These are phyloP conservation scores for Pristiophorus japonicus DNA, from an alignment of 2,113 vertebrate genomes.

Conservation along the genomic window DNA sequence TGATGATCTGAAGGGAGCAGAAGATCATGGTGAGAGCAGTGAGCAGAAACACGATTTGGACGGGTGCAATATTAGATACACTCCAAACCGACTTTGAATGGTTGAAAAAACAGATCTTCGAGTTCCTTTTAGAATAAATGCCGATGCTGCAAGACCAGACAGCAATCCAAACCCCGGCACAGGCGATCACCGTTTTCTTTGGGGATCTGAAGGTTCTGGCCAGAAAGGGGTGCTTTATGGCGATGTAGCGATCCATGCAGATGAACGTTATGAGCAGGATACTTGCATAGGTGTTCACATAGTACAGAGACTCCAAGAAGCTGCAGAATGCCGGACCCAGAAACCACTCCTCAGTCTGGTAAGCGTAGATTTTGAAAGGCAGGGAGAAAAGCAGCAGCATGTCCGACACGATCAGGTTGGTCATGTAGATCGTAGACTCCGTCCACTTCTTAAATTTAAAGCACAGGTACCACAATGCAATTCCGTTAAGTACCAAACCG, in stretches of 20 bases:
- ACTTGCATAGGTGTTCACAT: slow-evolving; percentile 63
- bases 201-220: slow-evolving; percentile 55
- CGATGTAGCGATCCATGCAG: slow-evolving; percentile 61
- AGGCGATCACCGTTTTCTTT: slow-evolving; percentile 47
- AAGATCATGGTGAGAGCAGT: slow-evolving; percentile 53
- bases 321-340: slow-evolving; percentile 11
- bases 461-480: slow-evolving; percentile 60
- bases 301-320: slow-evolving; percentile 46
- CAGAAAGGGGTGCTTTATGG: slow-evolving; percentile 59
- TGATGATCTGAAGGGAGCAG: slow-evolving; percentile 56
- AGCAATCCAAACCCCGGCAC: slow-evolving; percentile 52
- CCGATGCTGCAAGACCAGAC: slow-evolving; percentile 40
- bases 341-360: rapidly evolving
- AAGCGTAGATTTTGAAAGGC: slow-evolving; percentile 52
- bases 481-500: slow-evolving; percentile 52
- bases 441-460: slow-evolving; percentile 55
- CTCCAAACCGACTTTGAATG: slow-evolving; percentile 46
- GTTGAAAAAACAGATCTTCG: slow-evolving; percentile 45
- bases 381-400: slow-evolving; percentile 53
- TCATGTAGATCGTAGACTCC: slow-evolving; percentile 61
- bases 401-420: slow-evolving; percentile 58
- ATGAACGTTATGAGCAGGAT: slow-evolving; percentile 56
- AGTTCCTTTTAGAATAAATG: slow-evolving; percentile 33
- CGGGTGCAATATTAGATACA: background rate
- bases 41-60: slow-evolving; percentile 49